Conservation (phyloP, 2,797 vertebrate genomes). For the Loris lydekkerianus region DNA sequence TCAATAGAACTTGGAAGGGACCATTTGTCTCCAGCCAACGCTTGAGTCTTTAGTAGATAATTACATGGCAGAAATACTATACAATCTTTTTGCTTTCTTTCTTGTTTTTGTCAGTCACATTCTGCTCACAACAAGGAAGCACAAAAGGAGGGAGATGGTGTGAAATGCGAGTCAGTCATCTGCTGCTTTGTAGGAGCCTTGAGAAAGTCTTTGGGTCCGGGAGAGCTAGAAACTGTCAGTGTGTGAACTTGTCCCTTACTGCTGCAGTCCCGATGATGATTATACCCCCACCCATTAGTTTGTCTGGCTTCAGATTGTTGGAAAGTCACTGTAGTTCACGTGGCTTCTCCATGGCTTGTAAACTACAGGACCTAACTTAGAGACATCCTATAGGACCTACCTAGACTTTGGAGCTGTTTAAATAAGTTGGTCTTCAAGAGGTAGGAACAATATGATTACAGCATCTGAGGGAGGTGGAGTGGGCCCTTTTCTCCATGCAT, state of each 20-base stretch:
- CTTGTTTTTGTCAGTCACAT: neutral
- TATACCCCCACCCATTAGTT: neutral
- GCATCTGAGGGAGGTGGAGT: neutral
- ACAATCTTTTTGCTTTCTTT: neutral
- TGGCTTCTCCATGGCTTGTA: neutral
- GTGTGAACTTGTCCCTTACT: constrained; percentile 43
- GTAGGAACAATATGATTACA: neutral
- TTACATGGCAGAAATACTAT: neutral
- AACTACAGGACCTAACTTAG: neutral
- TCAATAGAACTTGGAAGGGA: neutral
- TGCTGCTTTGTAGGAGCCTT: constrained; percentile 43
- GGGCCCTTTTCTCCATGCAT: neutral
- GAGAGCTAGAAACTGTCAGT: constrained; percentile 43
- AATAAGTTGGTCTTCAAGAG: neutral
- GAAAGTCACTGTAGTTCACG: neutral
- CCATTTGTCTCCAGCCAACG: neutral
- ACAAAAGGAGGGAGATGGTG: neutral
- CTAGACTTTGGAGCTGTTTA: neutral
- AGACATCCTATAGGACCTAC: neutral
- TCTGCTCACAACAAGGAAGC: constrained; percentile 17
- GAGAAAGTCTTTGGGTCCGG: neutral
- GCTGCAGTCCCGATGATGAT: neutral
- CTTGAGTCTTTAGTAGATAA: constrained; percentile 2
- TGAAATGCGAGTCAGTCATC: constrained; percentile 55
- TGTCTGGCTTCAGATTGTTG: neutral